Evolutionary conservation across 2,113 vertebrate species (phyloP).

Genomic region (Mustela lutreola): DNA sequence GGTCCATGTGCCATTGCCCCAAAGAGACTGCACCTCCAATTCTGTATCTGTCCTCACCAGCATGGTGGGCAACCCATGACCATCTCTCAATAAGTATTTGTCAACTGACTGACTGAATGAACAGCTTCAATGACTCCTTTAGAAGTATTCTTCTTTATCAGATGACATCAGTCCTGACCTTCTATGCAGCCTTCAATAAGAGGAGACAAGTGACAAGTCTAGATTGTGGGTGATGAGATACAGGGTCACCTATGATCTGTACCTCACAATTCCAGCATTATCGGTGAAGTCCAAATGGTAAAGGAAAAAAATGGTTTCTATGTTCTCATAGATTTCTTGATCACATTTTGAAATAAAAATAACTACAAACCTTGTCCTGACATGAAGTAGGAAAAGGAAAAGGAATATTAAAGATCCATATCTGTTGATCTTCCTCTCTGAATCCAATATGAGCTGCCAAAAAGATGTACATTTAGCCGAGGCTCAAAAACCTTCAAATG

Average conservation of each 20-base stretch:
- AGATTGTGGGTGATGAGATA: not conserved
- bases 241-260: not conserved
- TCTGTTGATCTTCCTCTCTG: not conserved
- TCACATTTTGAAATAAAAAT: conserved; percentile 17
- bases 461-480: not conserved
- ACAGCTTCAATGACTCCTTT: not conserved
- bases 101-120: not conserved
- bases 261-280: not conserved
- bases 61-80: not conserved
- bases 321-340: not conserved
- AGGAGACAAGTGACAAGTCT: not conserved
- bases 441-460: not conserved
- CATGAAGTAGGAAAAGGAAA: not conserved
- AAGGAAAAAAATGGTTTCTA: not conserved
- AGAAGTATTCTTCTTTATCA: not conserved
- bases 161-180: not conserved
- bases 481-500: not conserved
- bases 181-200: not conserved
- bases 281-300: not conserved
- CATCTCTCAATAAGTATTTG: not conserved
- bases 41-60: not conserved
- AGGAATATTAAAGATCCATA: conserved; percentile 21
- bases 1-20: not conserved
- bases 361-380: not conserved
- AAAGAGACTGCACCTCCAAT: not conserved